Percentiles rank a stretch among this genome's conserved stretches.
Evolutionary conservation across 2,888 invertebrate species (phyloP).

Genomic region (Drosophila infuscata): DNA sequence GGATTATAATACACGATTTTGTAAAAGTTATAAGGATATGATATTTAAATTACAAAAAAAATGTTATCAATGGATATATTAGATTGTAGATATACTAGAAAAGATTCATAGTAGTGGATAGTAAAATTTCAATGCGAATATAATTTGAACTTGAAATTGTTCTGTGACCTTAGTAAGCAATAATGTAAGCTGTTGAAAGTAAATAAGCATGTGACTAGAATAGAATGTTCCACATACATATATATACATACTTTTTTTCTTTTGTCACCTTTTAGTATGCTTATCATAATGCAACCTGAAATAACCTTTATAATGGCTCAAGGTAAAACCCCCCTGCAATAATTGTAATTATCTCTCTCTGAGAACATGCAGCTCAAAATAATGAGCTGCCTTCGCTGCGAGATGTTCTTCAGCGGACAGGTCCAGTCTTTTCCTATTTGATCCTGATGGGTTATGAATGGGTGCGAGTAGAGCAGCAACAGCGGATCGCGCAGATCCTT

Average conservation of each 20-base stretch:
- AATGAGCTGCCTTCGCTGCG: neutral
- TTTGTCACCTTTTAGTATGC: slow-evolving; percentile 39
- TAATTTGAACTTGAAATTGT: neutral
- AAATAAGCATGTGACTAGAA: slow-evolving; percentile 7
- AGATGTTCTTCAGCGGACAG: neutral
- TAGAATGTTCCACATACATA: slow-evolving; percentile 16
- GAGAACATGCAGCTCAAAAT: neutral
- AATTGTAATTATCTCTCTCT: slow-evolving; percentile 36
- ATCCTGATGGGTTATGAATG: neutral
- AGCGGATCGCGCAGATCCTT: neutral
- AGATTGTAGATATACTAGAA: neutral
- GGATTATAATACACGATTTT: neutral
- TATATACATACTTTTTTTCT: slow-evolving; percentile 2
- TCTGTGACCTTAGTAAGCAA: neutral
- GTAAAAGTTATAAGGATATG: neutral
- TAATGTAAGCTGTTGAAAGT: neutral
- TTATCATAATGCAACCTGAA: slow-evolving; percentile 49
- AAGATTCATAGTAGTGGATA: too few relatives aligned
- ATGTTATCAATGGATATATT: too few relatives aligned
- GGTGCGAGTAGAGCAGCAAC: neutral
- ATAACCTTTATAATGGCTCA: slow-evolving; percentile 35
- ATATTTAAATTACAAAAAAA: neutral
- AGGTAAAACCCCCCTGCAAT: slow-evolving; percentile 48
- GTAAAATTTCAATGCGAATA: neutral
- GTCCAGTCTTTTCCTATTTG: neutral